phyloP scores from a whole-genome alignment of 2,888 invertebrate genomes.

The Agonopterix heracliana region DNA sequence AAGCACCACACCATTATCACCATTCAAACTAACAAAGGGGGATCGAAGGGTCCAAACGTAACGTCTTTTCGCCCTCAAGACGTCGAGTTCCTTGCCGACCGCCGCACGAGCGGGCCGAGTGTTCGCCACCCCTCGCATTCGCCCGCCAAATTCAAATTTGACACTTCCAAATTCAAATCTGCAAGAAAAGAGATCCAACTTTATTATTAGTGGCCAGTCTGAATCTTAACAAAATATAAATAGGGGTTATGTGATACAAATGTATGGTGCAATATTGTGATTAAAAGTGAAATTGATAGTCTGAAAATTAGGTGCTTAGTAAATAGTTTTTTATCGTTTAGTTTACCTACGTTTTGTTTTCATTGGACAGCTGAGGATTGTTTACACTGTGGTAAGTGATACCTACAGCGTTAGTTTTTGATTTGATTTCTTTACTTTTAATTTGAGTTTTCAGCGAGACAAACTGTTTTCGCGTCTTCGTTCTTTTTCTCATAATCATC shows the following conservation, averaged over 20 bases:
- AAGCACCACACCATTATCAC: conserved; percentile 49
- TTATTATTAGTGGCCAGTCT: conserved; percentile 5
- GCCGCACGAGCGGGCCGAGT: conserved; percentile 59
- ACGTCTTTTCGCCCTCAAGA: conserved; percentile 70
- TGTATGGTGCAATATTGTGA: conserved; percentile 29
- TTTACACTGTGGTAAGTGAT: not conserved
- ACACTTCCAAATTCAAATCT: conserved; percentile 21
- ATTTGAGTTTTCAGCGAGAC: not conserved
- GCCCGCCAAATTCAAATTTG: conserved; percentile 48
- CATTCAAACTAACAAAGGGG: conserved; percentile 54
- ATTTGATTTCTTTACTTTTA: not conserved
- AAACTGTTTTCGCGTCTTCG: no score
- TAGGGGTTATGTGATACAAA: not conserved
- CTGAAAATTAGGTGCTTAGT: conserved; percentile 51
- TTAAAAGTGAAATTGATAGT: conserved; percentile 28
- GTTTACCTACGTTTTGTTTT: not conserved
- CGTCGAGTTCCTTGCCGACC: conserved; percentile 65
- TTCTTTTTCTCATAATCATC: no score
- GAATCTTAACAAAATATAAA: not conserved
- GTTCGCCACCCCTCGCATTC: conserved; percentile 31
- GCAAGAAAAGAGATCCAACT: conserved; percentile 1
- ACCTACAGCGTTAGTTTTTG: not conserved
- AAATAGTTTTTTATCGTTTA: conserved; percentile 9
- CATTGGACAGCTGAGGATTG: not conserved
- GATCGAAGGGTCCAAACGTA: conserved; percentile 59